Conservation (phyloP, 2,113 vertebrate species). For the Choloepus hoffmanni region DNA sequence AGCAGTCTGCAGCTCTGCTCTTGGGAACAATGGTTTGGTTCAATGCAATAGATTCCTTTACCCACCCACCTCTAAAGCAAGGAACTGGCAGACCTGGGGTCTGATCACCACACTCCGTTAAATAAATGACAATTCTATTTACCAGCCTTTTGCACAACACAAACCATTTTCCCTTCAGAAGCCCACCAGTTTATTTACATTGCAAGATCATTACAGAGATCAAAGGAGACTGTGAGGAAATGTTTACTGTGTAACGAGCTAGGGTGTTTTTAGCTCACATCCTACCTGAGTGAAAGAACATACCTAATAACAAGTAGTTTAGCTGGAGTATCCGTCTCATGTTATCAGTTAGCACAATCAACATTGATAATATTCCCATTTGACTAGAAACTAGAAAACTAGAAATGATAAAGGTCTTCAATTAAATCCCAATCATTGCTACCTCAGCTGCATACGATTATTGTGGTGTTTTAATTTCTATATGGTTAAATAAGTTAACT, state of each 20-base stretch:
- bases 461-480: slow-evolving; percentile 1
- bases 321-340: not conserved
- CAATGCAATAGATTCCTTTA: not conserved
- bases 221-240: not conserved
- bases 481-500: slow-evolving; percentile 53
- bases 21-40: not conserved
- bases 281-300: not conserved
- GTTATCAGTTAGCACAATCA: not conserved
- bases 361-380: not conserved
- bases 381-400: not conserved
- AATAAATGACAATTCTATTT: not conserved
- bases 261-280: not conserved
- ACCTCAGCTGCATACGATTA: slow-evolving; percentile 48
- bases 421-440: slow-evolving; percentile 35
- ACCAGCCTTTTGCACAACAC: not conserved
- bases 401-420: slow-evolving; percentile 12
- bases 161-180: not conserved
- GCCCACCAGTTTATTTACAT: not conserved
- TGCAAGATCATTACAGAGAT: not conserved
- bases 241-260: not conserved
- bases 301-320: not conserved
- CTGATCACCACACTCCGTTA: not conserved
- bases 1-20: not conserved
- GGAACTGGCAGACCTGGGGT: not conserved
- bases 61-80: not conserved